phyloP scores from a whole-genome alignment of 2,113 vertebrate genomes.

The Brachyhypopomus occidentalis region DNA sequence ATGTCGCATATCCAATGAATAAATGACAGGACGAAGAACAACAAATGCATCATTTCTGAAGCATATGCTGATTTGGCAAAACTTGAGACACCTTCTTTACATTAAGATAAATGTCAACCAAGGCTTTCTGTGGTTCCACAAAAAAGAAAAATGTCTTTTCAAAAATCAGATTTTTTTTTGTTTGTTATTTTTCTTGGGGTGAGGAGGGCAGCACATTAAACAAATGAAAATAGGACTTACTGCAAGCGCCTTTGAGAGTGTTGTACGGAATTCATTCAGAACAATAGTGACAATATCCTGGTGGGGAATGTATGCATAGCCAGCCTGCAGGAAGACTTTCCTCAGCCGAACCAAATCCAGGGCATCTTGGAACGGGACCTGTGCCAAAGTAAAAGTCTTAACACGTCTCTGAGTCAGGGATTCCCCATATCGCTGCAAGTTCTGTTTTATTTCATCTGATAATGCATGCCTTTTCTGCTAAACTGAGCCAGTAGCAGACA shows the following conservation, averaged over 20 bases:
- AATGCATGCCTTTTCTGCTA: neutral
- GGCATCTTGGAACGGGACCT: constrained; percentile 93
- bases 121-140: neutral
- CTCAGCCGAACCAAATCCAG: constrained; percentile 88
- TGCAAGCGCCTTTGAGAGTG: constrained; percentile 91
- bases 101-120: neutral
- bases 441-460: neutral
- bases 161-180: too few relatives aligned
- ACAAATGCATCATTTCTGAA: constrained; percentile 1
- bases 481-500: constrained; percentile 2
- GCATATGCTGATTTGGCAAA: neutral
- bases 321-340: constrained; percentile 86
- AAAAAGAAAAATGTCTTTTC: too few relatives aligned
- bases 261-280: constrained; percentile 88
- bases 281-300: constrained; percentile 87
- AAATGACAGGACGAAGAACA: neutral
- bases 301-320: constrained; percentile 87
- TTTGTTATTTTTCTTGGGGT: too few relatives aligned
- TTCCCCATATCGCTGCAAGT: neutral
- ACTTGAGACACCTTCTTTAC: neutral
- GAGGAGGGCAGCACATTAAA: too few relatives aligned
- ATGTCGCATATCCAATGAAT: neutral
- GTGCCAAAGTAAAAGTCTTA: constrained; percentile 26
- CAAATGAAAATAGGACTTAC: constrained; percentile 76
- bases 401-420: neutral